Base-by-base conservation (phyloP, 2,888 invertebrate genomes). In the Teinopalpus imperialis region DNA sequence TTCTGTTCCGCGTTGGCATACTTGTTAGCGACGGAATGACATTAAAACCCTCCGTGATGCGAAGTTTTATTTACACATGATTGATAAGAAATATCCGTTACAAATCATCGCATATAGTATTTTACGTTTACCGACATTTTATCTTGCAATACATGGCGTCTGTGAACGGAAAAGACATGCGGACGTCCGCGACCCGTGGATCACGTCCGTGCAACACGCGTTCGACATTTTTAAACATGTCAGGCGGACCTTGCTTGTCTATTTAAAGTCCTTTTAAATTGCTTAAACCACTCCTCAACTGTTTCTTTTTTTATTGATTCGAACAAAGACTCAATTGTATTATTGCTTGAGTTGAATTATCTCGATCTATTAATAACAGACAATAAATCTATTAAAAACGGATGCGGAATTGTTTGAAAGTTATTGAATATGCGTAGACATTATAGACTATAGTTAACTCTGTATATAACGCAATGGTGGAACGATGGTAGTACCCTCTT, bases 261-360 rank as follows among this genome's bases (percentile, higher is more conserved):
- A 31, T 4, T 44, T 44, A 13, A 39, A 39, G 32, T 39, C 31
- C 31, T 45, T 21, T 21, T 10, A 24, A 32, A 45, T 10, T 29
- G 16, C 1, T 20, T 29, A 27, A 29, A n/a, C 20, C 12, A 24
- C 9, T n/a, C n/a, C n/a, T 35, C 13, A 36, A 30, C 20, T 3
- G 16, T 26, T 10, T 27, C 5, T 10, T 27, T n/a, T n/a, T n/a
- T n/a, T n/a, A n/a, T n/a, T n/a, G n/a, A 37, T 29, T 3, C 10
- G 13, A 29, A 39, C 20, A 5, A n/a, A 14, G 14, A 26, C 27
- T 26, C 18, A 12, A 37, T 24, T 16, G 36, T 27, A 16, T n/a
- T 12, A n/a, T 1, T 27, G 6, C 27, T 9, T 1, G 16, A 16
- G 10, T 10, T 3, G 37, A 36, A 24, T 36, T 24, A 4, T n/a